Percentiles rank a stretch among this genome's conserved stretches.
Evolutionary conservation across 2,888 invertebrate species (phyloP).

Genomic region (Neuroscelio doddi): DNA sequence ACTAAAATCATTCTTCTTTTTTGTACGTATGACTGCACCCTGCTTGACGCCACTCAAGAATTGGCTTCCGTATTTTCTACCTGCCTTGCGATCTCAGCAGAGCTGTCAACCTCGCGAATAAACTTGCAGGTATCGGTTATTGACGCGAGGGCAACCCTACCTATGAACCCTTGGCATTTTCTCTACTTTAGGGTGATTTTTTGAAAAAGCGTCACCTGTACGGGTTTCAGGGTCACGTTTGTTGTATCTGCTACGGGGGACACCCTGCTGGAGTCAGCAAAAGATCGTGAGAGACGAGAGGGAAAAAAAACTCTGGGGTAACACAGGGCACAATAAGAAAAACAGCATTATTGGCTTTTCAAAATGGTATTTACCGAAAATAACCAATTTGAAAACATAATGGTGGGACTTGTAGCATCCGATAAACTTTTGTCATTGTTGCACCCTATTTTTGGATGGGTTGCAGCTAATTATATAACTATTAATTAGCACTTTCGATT

Average conservation of each 20-base stretch:
- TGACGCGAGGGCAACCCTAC: conserved; percentile 49
- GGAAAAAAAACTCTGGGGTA: conserved; percentile 49
- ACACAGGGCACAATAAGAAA: conserved; percentile 62
- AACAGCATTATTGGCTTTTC: conserved; percentile 72
- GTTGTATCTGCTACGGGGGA: conserved; percentile 58
- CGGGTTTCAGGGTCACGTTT: conserved; percentile 68
- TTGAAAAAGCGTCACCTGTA: conserved; percentile 66
- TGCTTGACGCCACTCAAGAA: conserved; percentile 56
- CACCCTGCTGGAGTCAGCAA: conserved; percentile 51
- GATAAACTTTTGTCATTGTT: conserved; percentile 28
- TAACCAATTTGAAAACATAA: conserved; percentile 71
- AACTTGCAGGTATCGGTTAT: conserved; percentile 52
- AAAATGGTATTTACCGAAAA: conserved; percentile 72
- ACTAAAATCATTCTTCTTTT: too few species aligned
- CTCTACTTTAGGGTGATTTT: conserved; percentile 53
- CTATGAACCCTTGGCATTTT: conserved; percentile 38
- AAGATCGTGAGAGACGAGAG: conserved; percentile 47
- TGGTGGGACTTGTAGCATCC: conserved; percentile 47
- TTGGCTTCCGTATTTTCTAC: conserved; percentile 59
- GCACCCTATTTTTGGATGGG: conserved; percentile 18
- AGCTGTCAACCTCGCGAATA: conserved; percentile 38
- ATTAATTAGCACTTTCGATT: conserved; percentile 33
- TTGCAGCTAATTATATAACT: conserved; percentile 35
- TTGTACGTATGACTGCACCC: too few species aligned
- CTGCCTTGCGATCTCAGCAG: conserved; percentile 44